phyloP scores from a whole-genome alignment of 2,888 invertebrate genomes.

The Tanypteryx hageni region DNA sequence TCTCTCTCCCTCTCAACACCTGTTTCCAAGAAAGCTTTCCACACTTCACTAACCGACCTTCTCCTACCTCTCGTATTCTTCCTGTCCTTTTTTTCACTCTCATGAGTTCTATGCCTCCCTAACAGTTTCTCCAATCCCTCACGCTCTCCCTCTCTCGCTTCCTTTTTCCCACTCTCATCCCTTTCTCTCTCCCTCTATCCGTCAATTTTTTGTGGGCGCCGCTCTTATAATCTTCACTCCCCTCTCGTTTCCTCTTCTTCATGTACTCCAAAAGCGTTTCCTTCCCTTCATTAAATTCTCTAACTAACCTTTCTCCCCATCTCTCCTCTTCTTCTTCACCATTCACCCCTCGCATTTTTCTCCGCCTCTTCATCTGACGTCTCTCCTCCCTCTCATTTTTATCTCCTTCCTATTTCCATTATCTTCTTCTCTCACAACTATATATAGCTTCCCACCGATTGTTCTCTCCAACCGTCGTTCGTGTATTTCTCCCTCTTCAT shows the following conservation, averaged over 20 bases:
- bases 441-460: no score
- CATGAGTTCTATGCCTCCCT: background rate
- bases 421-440: no score
- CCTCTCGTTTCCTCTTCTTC: background rate
- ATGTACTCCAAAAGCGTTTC: conserved; percentile 18
- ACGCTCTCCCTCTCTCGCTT: background rate
- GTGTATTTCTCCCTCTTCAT: no score
- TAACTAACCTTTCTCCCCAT: conserved; percentile 1
- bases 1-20: background rate
- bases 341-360: no score
- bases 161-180: background rate
- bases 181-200: background rate
- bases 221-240: background rate
- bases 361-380: no score
- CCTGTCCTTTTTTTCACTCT: background rate
- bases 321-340: background rate
- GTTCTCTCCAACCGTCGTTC: no score
- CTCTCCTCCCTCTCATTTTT: no score
- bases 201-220: background rate
- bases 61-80: background rate
- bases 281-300: conserved; percentile 17
- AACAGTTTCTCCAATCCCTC: background rate
- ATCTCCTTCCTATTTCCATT: no score
- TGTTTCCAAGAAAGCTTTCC: no score
- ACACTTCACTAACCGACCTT: background rate